Conservation (phyloP, 2,888 invertebrate genomes). For the Thera britannica region DNA sequence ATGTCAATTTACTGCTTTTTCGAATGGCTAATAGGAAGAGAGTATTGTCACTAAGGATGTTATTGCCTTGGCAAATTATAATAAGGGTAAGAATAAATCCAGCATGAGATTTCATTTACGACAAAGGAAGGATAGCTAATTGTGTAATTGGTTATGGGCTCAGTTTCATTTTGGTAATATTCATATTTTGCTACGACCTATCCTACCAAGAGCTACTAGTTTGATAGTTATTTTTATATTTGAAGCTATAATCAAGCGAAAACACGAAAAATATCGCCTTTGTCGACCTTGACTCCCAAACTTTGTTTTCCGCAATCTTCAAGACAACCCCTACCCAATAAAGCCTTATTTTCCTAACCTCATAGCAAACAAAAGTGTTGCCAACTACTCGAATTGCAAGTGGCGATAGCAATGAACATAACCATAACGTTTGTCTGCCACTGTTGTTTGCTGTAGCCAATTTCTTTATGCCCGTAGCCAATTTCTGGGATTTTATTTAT, state of each 20-base stretch:
- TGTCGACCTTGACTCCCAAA: slow-evolving; percentile 29
- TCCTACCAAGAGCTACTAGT: too few species aligned
- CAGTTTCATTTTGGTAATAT: not conserved
- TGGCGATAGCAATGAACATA: slow-evolving; percentile 70
- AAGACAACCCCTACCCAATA: slow-evolving; percentile 17
- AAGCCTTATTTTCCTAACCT: slow-evolving; percentile 38
- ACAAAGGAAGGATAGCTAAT: not conserved
- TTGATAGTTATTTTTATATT: not conserved
- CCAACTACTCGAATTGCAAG: slow-evolving; percentile 59
- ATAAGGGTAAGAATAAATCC: not conserved
- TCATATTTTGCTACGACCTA: too few species aligned
- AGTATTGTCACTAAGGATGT: not conserved
- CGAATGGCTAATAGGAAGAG: slow-evolving; percentile 4
- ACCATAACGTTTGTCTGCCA: slow-evolving; percentile 70
- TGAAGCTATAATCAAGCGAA: too few species aligned
- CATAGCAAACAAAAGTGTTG: slow-evolving; percentile 63
- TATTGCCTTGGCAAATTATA: not conserved
- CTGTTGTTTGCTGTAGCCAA: slow-evolving; percentile 64
- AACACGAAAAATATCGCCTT: not conserved
- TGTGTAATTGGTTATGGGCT: not conserved
- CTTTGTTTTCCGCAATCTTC: slow-evolving; percentile 23
- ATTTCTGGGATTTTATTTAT: slow-evolving; percentile 43
- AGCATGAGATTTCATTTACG: slow-evolving; percentile 11
- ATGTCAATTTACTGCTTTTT: slow-evolving; percentile 15
- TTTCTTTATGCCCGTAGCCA: slow-evolving; percentile 48